Evolutionary conservation across 2,113 vertebrate genomes (phyloP).

Genomic region (Laterallus jamaicensis): DNA sequence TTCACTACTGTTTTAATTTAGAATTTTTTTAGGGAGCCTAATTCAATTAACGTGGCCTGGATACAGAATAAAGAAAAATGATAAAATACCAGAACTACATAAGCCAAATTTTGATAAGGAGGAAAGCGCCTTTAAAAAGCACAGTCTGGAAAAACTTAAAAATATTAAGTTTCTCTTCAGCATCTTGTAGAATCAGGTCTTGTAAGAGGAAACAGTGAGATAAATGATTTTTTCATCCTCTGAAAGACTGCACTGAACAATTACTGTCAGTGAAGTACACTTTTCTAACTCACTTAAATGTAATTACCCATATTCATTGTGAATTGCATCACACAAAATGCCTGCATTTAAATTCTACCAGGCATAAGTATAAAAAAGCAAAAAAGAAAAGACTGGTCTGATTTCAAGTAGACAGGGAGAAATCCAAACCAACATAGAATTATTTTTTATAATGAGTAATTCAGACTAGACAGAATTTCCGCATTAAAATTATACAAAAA

Average conservation of each 20-base stretch:
- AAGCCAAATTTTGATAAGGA: not conserved
- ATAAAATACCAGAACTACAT: not conserved
- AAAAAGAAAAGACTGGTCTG: not conserved
- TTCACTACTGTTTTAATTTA: not conserved
- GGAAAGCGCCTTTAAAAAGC: not conserved
- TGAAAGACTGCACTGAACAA: not conserved
- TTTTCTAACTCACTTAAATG: not conserved
- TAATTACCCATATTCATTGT: not conserved
- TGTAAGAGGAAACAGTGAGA: not conserved
- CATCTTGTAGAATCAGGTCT: not conserved
- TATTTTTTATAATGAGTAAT: not conserved
- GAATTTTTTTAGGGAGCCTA: not conserved
- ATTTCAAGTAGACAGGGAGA: not conserved
- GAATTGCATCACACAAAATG: not conserved
- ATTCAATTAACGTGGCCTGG: not conserved
- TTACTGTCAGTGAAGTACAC: not conserved
- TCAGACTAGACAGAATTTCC: not conserved
- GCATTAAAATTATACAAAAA: too few species aligned
- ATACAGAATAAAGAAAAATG: not conserved
- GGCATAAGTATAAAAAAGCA: not conserved
- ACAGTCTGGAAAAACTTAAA: not conserved
- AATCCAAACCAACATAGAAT: not conserved
- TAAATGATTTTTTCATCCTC: not conserved
- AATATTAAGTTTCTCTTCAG: not conserved
- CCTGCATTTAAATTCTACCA: not conserved